Evolutionary conservation across 1,140 invertebrate species (phyloP).

Genomic region (Papilio machaon): DNA sequence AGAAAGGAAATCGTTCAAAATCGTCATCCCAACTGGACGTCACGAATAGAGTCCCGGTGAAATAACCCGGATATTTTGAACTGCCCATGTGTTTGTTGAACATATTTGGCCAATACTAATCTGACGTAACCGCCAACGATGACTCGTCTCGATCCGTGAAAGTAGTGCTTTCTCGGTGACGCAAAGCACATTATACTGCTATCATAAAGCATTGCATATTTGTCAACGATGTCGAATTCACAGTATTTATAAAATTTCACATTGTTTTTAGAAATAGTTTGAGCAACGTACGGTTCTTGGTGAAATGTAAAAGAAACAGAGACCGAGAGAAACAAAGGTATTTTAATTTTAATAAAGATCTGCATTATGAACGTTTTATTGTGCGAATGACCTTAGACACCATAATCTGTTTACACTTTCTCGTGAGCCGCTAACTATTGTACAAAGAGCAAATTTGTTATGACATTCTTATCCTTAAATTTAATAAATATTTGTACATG

Average conservation of each 20-base stretch:
- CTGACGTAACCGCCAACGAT: constrained; percentile 4
- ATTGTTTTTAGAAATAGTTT: constrained; percentile 16
- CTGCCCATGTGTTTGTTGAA: neutral
- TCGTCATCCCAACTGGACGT: neutral
- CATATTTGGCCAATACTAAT: neutral
- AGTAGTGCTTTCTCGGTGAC: constrained; percentile 22
- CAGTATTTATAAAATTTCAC: neutral
- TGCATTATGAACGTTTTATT: neutral
- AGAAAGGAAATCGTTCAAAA: neutral
- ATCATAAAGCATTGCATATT: constrained; percentile 7
- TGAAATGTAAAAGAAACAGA: neutral
- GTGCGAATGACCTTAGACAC: neutral
- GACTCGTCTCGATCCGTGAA: constrained; percentile 4
- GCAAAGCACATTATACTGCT: constrained; percentile 11
- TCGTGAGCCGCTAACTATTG: neutral
- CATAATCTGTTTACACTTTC: neutral
- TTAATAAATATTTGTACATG: neutral
- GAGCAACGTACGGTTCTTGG: neutral
- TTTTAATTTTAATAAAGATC: neutral
- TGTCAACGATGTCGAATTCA: neutral
- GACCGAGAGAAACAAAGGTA: neutral
- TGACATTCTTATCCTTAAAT: neutral
- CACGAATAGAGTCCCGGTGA: neutral
- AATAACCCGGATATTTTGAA: neutral
- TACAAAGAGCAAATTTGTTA: neutral